Percentiles rank a stretch among this genome's conserved stretches.
phyloP scores from a whole-genome alignment of 2,797 vertebrate species.

The Adelosebastes latens region DNA sequence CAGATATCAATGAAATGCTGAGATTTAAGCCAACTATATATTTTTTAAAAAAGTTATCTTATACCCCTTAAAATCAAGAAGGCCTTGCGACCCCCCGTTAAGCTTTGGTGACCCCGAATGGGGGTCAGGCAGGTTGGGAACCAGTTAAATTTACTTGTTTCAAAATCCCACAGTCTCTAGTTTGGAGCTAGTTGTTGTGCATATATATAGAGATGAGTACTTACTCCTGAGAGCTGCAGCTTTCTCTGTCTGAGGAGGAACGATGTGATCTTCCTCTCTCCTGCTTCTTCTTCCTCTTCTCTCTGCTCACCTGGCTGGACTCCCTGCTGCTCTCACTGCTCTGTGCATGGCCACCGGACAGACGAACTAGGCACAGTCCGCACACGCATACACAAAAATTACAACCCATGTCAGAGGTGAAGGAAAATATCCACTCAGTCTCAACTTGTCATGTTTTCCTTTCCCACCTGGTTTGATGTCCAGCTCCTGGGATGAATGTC shows the following conservation, averaged over 20 bases:
- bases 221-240: constrained; percentile 55
- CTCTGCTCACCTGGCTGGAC: constrained; percentile 30
- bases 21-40: too few species aligned
- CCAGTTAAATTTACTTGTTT: too few species aligned
- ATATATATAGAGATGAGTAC: background rate
- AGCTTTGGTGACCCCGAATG: too few species aligned
- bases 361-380: constrained; percentile 63
- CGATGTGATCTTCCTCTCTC: constrained; percentile 34
- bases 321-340: constrained; percentile 62
- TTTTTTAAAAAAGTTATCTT: too few species aligned
- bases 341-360: constrained; percentile 50
- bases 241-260: constrained; percentile 29
- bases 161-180: too few species aligned
- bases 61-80: too few species aligned
- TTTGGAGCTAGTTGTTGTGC: background rate
- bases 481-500: constrained; percentile 60
- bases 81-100: too few species aligned
- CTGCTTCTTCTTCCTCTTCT: constrained; percentile 50
- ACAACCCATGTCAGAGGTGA: background rate
- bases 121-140: too few species aligned
- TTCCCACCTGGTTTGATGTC: constrained; percentile 79
- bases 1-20: too few species aligned
- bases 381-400: background rate
- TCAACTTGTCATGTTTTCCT: background rate
- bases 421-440: background rate